Percentiles rank a stretch among this genome's conserved stretches.
phyloP scores from a whole-genome alignment of 2,888 invertebrate species.

The Poecilobothrus nobilitatus region DNA sequence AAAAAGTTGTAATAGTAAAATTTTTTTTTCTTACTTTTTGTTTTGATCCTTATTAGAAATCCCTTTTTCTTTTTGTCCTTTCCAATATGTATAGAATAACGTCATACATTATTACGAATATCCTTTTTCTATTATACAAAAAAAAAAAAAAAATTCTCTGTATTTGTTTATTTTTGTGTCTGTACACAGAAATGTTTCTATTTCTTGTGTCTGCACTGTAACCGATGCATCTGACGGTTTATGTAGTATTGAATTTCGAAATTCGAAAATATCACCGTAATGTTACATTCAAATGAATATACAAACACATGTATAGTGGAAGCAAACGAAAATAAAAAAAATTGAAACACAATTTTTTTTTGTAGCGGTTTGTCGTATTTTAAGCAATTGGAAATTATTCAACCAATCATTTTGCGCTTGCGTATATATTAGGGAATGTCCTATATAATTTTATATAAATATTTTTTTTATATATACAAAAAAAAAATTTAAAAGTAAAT shows the following conservation, averaged over 20 bases:
- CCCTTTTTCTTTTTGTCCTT: not conserved
- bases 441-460: not conserved
- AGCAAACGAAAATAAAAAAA: not conserved
- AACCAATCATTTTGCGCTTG: slow-evolving; percentile 8
- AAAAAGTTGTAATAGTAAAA: not conserved
- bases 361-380: not conserved
- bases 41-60: not conserved
- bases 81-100: not conserved
- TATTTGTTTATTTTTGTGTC: too few relatives aligned
- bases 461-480: too few relatives aligned
- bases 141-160: too few relatives aligned
- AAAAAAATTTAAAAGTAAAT: too few relatives aligned
- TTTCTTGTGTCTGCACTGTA: not conserved
- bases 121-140: not conserved
- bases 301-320: too few relatives aligned
- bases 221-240: too few relatives aligned
- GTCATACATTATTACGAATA: not conserved
- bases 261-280: not conserved
- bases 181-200: too few relatives aligned
- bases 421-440: slow-evolving; percentile 5
- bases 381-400: not conserved
- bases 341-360: not conserved
- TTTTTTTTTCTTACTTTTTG: not conserved
- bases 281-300: too few relatives aligned
- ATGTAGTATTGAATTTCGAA: not conserved